Conservation (phyloP, 1,140 invertebrate species). For the Palaemon carinicauda region DNA sequence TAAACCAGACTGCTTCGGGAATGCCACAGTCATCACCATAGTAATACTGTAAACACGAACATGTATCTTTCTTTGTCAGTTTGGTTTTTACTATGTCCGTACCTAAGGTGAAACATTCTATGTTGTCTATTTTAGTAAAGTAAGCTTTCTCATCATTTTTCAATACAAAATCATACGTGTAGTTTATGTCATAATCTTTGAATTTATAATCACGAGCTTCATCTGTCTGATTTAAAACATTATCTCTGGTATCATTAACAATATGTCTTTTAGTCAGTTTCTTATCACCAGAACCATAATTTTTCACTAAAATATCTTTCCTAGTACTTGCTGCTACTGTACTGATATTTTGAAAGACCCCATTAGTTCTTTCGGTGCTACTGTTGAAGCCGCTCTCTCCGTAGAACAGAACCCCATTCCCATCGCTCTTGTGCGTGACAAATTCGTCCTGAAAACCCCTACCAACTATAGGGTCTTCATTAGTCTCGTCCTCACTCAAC, state of each 20-base stretch:
- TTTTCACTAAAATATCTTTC: too few species aligned
- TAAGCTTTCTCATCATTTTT: neutral
- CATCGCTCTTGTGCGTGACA: constrained; percentile 13
- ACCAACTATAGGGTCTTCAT: constrained; percentile 18
- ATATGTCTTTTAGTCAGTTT: neutral
- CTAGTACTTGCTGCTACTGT: too few species aligned
- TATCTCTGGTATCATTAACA: neutral
- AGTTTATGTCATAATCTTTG: neutral
- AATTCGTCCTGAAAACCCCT: constrained; percentile 33
- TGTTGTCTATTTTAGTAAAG: neutral
- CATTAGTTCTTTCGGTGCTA: too few species aligned
- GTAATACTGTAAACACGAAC: constrained; percentile 57
- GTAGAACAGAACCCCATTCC: neutral
- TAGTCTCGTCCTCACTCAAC: neutral
- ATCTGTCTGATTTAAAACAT: neutral
- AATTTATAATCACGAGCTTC: constrained; percentile 6
- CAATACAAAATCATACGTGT: neutral
- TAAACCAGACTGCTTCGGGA: constrained; percentile 60
- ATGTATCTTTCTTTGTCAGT: neutral
- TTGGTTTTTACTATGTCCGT: constrained; percentile 42
- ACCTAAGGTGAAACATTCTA: constrained; percentile 23
- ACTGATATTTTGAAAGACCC: neutral
- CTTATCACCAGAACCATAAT: neutral
- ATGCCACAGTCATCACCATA: constrained; percentile 61
- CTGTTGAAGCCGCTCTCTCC: neutral